Conservation (phyloP, 23 tunicate species). For the Halocynthia roretzi region DNA sequence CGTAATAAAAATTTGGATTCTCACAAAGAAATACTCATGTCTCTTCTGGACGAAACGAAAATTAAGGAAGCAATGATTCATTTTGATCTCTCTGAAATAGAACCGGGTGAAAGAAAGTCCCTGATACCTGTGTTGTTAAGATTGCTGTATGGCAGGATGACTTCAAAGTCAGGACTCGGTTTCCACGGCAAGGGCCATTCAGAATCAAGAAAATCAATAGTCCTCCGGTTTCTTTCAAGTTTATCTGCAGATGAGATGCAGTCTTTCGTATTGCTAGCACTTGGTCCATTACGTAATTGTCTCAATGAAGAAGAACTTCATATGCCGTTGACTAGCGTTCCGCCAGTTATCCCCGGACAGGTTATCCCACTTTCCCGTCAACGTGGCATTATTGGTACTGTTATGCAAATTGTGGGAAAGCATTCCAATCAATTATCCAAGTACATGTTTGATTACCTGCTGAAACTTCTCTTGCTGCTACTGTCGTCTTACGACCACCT, state of each 20-base stretch:
- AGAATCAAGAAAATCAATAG: constrained; percentile 15
- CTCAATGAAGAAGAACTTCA: background rate
- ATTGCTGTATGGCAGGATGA: constrained; percentile 62
- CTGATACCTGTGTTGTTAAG: constrained; percentile 49
- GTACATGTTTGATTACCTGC: constrained; percentile 3
- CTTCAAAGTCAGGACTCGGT: constrained; percentile 40
- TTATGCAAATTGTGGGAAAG: constrained; percentile 37
- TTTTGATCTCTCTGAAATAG: constrained; percentile 28
- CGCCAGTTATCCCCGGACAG: background rate
- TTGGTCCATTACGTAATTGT: background rate
- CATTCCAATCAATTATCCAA: constrained; percentile 12
- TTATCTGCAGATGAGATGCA: constrained; percentile 31
- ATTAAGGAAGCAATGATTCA: constrained; percentile 42
- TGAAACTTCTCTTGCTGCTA: background rate
- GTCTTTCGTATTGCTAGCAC: background rate
- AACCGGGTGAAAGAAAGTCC: constrained; percentile 28
- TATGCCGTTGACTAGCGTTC: background rate
- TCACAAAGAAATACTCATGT: constrained; percentile 26
- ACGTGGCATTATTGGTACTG: constrained; percentile 44
- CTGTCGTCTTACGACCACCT: constrained; percentile 1
- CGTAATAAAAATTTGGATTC: constrained; percentile 18
- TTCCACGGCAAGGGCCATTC: constrained; percentile 30
- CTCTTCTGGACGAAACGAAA: constrained; percentile 54
- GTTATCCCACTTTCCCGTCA: constrained; percentile 59
- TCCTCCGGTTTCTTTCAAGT: constrained; percentile 49